phyloP scores from a whole-genome alignment of 2,113 vertebrate genomes.

The Pituophis catenifer region DNA sequence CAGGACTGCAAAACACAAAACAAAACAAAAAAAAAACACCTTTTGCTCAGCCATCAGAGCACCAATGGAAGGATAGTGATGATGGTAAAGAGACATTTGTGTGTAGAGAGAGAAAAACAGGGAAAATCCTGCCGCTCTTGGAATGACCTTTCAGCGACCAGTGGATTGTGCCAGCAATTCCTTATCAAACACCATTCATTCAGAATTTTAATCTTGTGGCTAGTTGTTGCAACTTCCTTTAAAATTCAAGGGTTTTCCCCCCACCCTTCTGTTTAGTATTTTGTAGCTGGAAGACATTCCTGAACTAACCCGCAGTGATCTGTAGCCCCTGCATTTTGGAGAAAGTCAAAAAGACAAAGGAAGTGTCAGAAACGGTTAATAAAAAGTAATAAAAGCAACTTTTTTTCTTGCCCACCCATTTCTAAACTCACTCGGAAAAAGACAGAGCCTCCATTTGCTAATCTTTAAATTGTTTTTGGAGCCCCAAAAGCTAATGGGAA shows the following conservation, averaged over 20 bases:
- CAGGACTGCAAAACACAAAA: not conserved
- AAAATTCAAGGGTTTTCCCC: not conserved
- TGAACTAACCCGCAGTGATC: not conserved
- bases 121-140: not conserved
- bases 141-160: not conserved
- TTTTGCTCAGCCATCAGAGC: not conserved
- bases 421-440: rapidly evolving
- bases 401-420: not conserved
- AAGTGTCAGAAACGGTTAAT: not conserved
- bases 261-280: not conserved
- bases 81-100: not conserved
- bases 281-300: conserved; percentile 1
- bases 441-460: conserved; percentile 3
- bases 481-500: conserved; percentile 3
- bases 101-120: not conserved
- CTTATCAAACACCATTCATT: not conserved
- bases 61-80: not conserved
- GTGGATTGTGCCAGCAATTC: not conserved
- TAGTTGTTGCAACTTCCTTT: not conserved
- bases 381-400: not conserved
- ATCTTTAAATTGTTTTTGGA: conserved; percentile 29
- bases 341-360: conserved; percentile 12
- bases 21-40: not conserved
- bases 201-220: not conserved
- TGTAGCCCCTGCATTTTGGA: not conserved